A percentile compares a stretch with the other conserved stretches of the same genome.
Evolutionary conservation across 2,797 vertebrate genomes (phyloP).

Genomic region (Leuciscus waleckii): DNA sequence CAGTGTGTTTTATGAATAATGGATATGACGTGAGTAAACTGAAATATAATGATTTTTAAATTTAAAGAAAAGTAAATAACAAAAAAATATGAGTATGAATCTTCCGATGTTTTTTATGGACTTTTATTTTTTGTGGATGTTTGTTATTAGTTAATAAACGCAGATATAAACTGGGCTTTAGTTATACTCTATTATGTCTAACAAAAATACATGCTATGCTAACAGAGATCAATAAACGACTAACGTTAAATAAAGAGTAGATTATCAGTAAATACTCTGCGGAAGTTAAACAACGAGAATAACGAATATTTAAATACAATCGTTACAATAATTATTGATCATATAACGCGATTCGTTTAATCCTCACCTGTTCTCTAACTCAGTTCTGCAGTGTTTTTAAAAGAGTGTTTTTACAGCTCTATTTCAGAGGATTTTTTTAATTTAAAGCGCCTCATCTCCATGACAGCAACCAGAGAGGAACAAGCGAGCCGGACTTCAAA

Average conservation of each 20-base stretch:
- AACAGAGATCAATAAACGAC: not conserved
- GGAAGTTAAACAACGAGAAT: not conserved
- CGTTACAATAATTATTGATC: not conserved
- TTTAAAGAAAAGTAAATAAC: too few species aligned
- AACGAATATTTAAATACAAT: not conserved
- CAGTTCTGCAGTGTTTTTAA: not conserved
- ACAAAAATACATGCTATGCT: not conserved
- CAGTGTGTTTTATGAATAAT: too few species aligned
- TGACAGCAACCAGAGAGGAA: slow-evolving; percentile 23
- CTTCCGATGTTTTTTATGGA: too few species aligned
- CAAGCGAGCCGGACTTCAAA: not conserved
- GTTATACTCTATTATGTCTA: too few species aligned
- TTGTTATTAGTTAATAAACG: not conserved
- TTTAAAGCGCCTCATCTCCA: slow-evolving; percentile 23
- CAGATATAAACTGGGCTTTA: not conserved
- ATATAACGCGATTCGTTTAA: slow-evolving; percentile 27
- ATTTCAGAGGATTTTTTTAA: too few species aligned
- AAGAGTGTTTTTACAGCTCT: not conserved
- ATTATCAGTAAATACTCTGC: not conserved
- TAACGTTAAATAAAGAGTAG: not conserved
- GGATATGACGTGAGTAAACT: too few species aligned
- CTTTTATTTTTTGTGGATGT: too few species aligned
- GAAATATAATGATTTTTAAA: too few species aligned
- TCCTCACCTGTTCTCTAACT: slow-evolving; percentile 19
- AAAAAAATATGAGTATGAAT: too few species aligned